A percentile compares a stretch with the other conserved stretches of the same genome.
Conservation (phyloP, 2,113 vertebrate genomes). For the Sinocyclocheilus rhinocerous region DNA sequence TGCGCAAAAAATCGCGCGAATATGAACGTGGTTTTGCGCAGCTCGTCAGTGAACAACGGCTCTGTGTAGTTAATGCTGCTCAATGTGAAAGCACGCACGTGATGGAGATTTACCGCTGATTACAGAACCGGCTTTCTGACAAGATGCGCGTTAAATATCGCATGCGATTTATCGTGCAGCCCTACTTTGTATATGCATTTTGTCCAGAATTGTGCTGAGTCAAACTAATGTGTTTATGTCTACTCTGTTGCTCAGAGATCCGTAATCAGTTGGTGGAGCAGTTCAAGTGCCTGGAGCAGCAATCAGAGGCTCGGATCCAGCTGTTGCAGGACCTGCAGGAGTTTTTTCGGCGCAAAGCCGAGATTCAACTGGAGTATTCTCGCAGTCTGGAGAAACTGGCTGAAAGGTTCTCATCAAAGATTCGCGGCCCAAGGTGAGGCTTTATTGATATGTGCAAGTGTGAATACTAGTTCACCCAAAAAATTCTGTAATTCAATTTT, state of each 20-base stretch:
- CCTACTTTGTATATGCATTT: background rate
- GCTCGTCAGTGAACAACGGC: too few species aligned
- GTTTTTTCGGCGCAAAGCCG: constrained; percentile 96
- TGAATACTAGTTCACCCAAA: background rate
- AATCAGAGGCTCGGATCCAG: constrained; percentile 94
- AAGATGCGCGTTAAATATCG: too few species aligned
- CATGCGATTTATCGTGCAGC: too few species aligned
- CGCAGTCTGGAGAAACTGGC: constrained; percentile 96
- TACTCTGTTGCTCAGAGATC: constrained; percentile 82
- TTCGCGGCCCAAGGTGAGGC: constrained; percentile 93
- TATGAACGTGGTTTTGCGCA: too few species aligned
- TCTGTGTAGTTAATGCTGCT: too few species aligned
- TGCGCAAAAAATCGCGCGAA: too few species aligned
- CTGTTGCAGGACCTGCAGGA: constrained; percentile 98
- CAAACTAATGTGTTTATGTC: constrained; percentile 44
- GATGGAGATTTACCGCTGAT: too few species aligned
- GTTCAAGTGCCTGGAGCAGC: constrained; percentile 98
- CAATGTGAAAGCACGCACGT: too few species aligned
- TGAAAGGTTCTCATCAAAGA: constrained; percentile 95
- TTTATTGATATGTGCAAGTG: background rate
- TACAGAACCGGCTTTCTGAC: too few species aligned
- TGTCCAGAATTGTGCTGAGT: constrained; percentile 17
- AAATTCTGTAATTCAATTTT: background rate
- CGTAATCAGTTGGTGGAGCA: constrained; percentile 96
- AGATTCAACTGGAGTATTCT: constrained; percentile 97